These are phyloP conservation scores for Drosophila quadrilineata DNA, from an alignment of 1,140 invertebrate species.

Conservation along the genomic window DNA sequence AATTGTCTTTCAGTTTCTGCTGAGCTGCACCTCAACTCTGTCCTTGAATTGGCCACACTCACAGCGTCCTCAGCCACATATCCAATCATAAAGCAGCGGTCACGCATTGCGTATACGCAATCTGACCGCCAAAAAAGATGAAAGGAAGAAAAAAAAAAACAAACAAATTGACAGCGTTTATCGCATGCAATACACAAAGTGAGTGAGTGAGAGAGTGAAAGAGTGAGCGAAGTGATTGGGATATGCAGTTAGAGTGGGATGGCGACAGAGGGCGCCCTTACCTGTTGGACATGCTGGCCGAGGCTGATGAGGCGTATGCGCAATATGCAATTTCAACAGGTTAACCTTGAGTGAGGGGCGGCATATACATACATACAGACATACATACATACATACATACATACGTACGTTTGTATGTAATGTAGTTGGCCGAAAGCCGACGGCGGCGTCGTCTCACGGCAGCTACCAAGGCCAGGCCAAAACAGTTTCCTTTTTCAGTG, in stretches of 20 bases:
- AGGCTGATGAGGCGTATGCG: constrained; percentile 58
- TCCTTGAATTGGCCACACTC: no score
- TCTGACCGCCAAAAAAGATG: background rate
- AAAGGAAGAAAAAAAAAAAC: no score
- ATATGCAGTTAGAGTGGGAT: background rate
- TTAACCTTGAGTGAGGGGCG: constrained; percentile 53
- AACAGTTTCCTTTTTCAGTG: background rate
- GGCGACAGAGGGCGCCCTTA: constrained; percentile 23
- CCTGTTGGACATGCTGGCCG: constrained; percentile 42
- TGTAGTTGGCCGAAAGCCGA: no score
- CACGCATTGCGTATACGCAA: constrained; percentile 20
- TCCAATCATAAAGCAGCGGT: constrained; percentile 23
- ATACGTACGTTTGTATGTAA: no score
- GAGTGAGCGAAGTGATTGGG: background rate
- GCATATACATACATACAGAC: background rate
- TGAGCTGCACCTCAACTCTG: no score
- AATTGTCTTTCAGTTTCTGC: no score
- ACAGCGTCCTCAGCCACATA: background rate
- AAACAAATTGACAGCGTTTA: no score
- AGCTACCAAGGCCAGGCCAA: constrained; percentile 26
- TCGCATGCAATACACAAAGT: background rate
- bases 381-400: no score
- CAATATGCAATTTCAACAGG: constrained; percentile 72
- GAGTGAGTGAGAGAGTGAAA: background rate
- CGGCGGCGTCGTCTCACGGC: background rate